Conservation (phyloP, 2,888 invertebrate species). For the Scotopteryx bipunctaria region DNA sequence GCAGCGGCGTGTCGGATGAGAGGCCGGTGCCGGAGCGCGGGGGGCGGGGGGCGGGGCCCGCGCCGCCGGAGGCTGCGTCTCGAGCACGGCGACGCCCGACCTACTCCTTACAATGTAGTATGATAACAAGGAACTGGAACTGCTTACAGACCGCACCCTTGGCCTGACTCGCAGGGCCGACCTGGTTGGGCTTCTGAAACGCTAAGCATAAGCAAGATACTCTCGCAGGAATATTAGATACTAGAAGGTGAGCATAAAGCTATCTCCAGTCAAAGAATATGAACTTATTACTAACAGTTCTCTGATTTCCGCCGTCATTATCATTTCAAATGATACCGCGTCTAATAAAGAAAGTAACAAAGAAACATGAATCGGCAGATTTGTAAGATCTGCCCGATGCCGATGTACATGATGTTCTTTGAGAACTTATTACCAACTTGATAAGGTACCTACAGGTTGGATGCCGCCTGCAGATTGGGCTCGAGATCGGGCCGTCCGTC, state of each 20-base stretch:
- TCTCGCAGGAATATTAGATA: no score
- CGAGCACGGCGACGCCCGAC: not conserved
- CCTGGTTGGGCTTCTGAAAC: not conserved
- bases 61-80: slow-evolving; percentile 16
- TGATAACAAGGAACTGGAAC: slow-evolving; percentile 1
- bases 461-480: not conserved
- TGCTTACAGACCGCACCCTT: not conserved
- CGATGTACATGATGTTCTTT: no score
- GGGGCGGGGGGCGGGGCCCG: not conserved
- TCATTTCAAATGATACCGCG: no score
- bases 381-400: no score
- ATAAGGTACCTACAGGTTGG: not conserved
- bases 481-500: not conserved
- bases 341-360: no score
- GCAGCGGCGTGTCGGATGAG: not conserved
- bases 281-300: no score
- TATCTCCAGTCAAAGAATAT: no score
- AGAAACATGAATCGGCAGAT: no score
- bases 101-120: not conserved
- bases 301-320: no score
- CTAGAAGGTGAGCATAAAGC: no score
- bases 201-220: not conserved
- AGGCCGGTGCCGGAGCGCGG: not conserved
- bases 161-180: not conserved
- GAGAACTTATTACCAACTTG: no score